A percentile compares a stretch with the other conserved stretches of the same genome.
Conservation (phyloP, 1,140 invertebrate species). For the Harpegnathos saltator region DNA sequence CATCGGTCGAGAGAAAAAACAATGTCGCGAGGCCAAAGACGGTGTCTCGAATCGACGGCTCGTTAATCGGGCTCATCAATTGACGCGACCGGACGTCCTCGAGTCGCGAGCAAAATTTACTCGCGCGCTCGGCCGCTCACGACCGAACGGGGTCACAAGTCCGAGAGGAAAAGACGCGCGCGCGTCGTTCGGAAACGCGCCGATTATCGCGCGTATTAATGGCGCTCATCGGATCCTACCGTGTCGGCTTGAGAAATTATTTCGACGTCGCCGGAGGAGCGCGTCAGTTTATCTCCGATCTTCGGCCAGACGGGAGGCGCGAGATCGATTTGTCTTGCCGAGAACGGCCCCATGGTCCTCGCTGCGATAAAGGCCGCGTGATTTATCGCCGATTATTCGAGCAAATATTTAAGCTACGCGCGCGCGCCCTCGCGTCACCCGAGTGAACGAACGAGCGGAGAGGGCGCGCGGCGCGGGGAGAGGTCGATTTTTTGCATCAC, state of each 20-base stretch:
- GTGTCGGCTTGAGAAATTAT: constrained; percentile 56
- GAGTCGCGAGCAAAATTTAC: neutral
- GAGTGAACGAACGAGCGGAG: too few species aligned
- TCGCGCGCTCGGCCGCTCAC: neutral
- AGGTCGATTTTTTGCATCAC: too few species aligned
- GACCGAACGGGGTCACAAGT: neutral
- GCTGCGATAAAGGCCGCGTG: constrained; percentile 43
- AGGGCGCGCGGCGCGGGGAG: neutral
- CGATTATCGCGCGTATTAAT: constrained; percentile 51
- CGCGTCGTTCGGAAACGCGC: constrained; percentile 32
- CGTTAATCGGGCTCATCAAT: neutral
- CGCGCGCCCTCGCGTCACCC: too few species aligned
- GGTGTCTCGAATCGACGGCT: too few species aligned
- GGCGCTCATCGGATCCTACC: neutral
- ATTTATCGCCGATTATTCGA: constrained; percentile 47
- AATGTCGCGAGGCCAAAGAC: neutral
- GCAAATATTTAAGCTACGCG: constrained; percentile 50
- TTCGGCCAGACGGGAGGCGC: neutral
- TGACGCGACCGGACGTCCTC: neutral
- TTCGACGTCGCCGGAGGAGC: constrained; percentile 31
- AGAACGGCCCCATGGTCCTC: neutral
- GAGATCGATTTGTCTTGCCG: constrained; percentile 58
- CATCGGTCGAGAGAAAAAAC: neutral
- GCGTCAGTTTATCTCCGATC: constrained; percentile 50
- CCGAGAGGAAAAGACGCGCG: neutral